Percentiles rank a stretch among this genome's conserved stretches.
phyloP scores from a whole-genome alignment of 1,140 invertebrate species.

The Wiebesia pumilae region DNA sequence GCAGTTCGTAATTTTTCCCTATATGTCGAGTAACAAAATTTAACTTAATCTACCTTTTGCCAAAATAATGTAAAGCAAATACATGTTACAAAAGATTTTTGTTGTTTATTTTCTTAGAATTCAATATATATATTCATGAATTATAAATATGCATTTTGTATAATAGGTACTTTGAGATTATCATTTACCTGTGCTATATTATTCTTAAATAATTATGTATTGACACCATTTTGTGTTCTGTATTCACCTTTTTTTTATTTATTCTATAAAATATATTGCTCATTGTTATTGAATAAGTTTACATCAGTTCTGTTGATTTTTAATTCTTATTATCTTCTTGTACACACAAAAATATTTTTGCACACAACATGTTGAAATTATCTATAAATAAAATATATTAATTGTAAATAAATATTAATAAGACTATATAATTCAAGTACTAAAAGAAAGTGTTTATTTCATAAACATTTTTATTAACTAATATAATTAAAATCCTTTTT shows the following conservation, averaged over 20 bases:
- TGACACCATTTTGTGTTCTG: neutral
- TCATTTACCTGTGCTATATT: neutral
- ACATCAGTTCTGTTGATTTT: neutral
- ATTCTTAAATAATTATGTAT: neutral
- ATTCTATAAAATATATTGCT: neutral
- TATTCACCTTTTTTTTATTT: too few relatives aligned
- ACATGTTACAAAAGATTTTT: neutral
- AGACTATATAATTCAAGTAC: neutral
- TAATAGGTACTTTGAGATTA: conserved; percentile 34
- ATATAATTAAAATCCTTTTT: neutral
- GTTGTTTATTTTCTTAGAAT: too few relatives aligned
- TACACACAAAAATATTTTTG: conserved; percentile 85
- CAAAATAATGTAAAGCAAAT: neutral
- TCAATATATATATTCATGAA: neutral
- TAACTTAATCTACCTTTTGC: neutral
- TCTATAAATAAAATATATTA: conserved; percentile 71
- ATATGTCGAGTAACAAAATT: neutral
- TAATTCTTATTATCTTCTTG: conserved; percentile 77
- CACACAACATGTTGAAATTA: conserved; percentile 80
- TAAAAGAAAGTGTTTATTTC: too few relatives aligned
- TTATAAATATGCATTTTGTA: neutral
- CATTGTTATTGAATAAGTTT: neutral
- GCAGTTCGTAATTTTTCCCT: too few relatives aligned
- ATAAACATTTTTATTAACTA: neutral
- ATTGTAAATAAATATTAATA: neutral